Evolutionary conservation across 2,888 invertebrate genomes (phyloP).

Genomic region (Apodemia duryi): DNA sequence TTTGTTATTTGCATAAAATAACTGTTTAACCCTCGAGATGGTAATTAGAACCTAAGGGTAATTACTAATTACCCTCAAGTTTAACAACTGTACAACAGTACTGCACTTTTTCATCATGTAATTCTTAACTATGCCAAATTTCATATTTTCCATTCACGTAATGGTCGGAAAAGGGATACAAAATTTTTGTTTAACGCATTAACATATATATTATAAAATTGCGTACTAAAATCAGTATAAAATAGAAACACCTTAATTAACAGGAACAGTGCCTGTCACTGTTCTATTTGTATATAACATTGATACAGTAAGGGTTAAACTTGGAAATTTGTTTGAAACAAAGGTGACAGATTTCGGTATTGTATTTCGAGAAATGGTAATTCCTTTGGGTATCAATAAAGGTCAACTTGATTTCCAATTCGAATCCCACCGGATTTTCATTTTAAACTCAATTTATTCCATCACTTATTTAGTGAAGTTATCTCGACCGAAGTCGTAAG

Average conservation of each 20-base stretch:
- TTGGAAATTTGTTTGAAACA: slow-evolving; percentile 11
- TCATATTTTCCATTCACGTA: too few relatives aligned
- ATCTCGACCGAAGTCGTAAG: slow-evolving; percentile 1
- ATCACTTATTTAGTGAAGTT: slow-evolving; percentile 10
- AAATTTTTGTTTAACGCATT: too few relatives aligned
- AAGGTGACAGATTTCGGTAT: slow-evolving; percentile 10
- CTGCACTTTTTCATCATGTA: too few relatives aligned
- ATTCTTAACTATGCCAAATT: too few relatives aligned
- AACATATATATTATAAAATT: too few relatives aligned
- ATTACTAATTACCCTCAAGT: too few relatives aligned
- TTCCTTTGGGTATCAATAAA: slow-evolving; percentile 13
- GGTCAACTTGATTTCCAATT: slow-evolving; percentile 9
- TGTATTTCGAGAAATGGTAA: slow-evolving; percentile 5
- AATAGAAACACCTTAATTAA: not conserved
- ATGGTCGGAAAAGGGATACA: too few relatives aligned
- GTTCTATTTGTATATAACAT: not conserved
- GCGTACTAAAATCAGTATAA: too few relatives aligned
- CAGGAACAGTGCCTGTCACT: not conserved
- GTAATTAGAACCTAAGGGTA: too few relatives aligned
- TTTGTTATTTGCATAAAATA: too few relatives aligned
- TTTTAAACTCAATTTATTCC: slow-evolving; percentile 6
- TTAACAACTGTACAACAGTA: too few relatives aligned
- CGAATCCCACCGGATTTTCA: slow-evolving; percentile 1
- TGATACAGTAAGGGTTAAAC: not conserved
- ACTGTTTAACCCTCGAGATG: too few relatives aligned